Percentiles rank a stretch among this genome's conserved stretches.
Evolutionary conservation across 92 coral and sea anemone species (phyloP).

Genomic region (Porites lobata): DNA sequence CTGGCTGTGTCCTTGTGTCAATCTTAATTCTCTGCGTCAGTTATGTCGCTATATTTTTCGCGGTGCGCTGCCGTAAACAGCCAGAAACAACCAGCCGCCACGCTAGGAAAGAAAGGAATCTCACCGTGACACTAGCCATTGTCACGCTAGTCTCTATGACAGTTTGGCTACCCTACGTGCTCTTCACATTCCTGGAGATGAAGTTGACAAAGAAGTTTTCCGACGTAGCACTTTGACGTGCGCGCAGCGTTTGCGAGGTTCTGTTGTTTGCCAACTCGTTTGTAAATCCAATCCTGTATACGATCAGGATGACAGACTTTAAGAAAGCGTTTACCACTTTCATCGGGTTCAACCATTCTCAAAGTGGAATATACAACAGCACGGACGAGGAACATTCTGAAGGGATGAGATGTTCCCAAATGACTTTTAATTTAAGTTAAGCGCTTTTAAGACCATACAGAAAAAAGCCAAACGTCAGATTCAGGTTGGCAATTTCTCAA

Average conservation of each 20-base stretch:
- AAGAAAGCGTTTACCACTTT: constrained; percentile 20
- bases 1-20: constrained; percentile 17
- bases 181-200: constrained; percentile 21
- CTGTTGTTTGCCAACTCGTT: constrained; percentile 46
- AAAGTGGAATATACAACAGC: not conserved
- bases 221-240: not conserved
- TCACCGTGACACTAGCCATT: constrained; percentile 45
- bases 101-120: constrained; percentile 15
- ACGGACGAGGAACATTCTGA: too few species aligned
- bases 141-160: constrained; percentile 35
- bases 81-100: constrained; percentile 23
- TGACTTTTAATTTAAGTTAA: too few species aligned
- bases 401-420: too few species aligned
- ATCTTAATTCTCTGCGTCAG: constrained; percentile 17
- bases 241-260: not conserved
- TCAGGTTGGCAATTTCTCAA: too few species aligned
- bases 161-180: constrained; percentile 30
- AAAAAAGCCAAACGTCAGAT: too few species aligned
- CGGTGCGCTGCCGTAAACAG: constrained; percentile 1
- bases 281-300: constrained; percentile 47
- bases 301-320: constrained; percentile 43
- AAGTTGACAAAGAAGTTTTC: not conserved
- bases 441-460: too few species aligned
- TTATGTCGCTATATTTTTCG: constrained; percentile 24
- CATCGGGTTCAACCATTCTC: not conserved